A percentile compares a stretch with the other conserved stretches of the same genome.
Conservation (phyloP, 1,140 invertebrate genomes). For the Drosophila setifemur region DNA sequence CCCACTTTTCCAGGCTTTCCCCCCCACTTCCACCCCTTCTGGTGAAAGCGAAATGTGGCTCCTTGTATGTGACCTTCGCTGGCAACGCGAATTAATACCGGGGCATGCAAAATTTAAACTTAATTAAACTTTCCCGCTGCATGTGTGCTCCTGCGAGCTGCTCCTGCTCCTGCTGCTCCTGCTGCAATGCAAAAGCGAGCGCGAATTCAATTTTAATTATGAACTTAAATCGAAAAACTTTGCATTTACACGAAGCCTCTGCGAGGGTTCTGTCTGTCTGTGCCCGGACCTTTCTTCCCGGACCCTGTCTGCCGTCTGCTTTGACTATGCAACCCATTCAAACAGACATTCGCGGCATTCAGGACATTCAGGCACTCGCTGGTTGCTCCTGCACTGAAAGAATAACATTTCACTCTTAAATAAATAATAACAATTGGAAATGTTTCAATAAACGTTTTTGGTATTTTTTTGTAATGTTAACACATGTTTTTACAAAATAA, state of each 20-base stretch:
- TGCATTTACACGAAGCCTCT: slow-evolving; percentile 46
- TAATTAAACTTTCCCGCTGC: slow-evolving; percentile 66
- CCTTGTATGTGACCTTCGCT: slow-evolving; percentile 62
- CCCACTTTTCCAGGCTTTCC: too few relatives aligned
- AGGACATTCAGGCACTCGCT: slow-evolving; percentile 52
- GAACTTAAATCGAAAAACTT: slow-evolving; percentile 81
- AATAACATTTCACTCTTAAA: too few relatives aligned
- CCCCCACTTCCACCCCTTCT: too few relatives aligned
- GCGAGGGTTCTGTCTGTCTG: slow-evolving; percentile 2
- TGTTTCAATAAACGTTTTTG: too few relatives aligned
- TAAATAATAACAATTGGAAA: too few relatives aligned
- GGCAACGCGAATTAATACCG: slow-evolving; percentile 53
- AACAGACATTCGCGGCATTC: slow-evolving; percentile 61
- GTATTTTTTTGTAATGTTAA: not conserved
- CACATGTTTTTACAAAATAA: too few relatives aligned
- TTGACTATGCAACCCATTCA: slow-evolving; percentile 57
- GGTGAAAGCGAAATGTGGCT: slow-evolving; percentile 20
- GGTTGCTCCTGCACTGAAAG: not conserved
- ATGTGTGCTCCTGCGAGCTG: too few relatives aligned
- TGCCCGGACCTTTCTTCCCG: slow-evolving; percentile 4
- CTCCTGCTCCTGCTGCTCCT: too few relatives aligned
- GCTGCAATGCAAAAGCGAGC: slow-evolving; percentile 8
- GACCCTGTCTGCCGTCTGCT: slow-evolving; percentile 30
- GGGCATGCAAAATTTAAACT: slow-evolving; percentile 66
- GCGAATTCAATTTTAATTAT: slow-evolving; percentile 73